These are phyloP conservation scores for Sitobion miscanthi DNA, from an alignment of 1,140 invertebrate species.

Conservation along the genomic window DNA sequence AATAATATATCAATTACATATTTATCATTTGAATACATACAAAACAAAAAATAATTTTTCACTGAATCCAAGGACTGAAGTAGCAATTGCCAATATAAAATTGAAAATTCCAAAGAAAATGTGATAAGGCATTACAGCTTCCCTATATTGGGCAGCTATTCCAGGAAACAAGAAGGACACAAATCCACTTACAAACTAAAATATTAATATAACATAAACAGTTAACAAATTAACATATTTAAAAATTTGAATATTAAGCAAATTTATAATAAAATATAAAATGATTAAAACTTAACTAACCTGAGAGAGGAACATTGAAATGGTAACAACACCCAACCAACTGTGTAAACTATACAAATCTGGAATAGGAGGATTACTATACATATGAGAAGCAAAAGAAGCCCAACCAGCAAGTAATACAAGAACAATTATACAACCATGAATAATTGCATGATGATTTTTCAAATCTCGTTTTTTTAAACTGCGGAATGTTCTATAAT, in stretches of 20 bases:
- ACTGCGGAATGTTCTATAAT: slow-evolving; percentile 81
- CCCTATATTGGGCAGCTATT: slow-evolving; percentile 68
- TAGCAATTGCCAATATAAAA: slow-evolving; percentile 74
- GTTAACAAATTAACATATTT: neutral
- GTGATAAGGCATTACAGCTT: slow-evolving; percentile 79
- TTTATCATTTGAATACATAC: slow-evolving; percentile 62
- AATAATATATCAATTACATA: neutral
- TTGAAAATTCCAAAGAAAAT: slow-evolving; percentile 79
- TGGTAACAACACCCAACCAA: slow-evolving; percentile 81
- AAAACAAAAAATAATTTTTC: slow-evolving; percentile 82
- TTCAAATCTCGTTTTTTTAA: slow-evolving; percentile 79
- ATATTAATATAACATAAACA: slow-evolving; percentile 57
- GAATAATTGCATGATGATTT: slow-evolving; percentile 71
- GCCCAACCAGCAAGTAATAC: slow-evolving; percentile 74
- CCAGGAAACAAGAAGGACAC: slow-evolving; percentile 79
- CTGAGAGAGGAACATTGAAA: slow-evolving; percentile 79
- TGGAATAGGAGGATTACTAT: slow-evolving; percentile 68
- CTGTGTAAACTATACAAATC: slow-evolving; percentile 87
- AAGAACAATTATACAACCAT: slow-evolving; percentile 32
- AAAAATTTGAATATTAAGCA: neutral
- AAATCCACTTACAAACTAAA: slow-evolving; percentile 79
- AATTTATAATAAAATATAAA: neutral
- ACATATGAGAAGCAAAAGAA: slow-evolving; percentile 86
- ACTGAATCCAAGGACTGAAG: slow-evolving; percentile 79
- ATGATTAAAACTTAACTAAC: slow-evolving; percentile 63